phyloP scores from a whole-genome alignment of 1,140 invertebrate genomes.

The Temnothorax longispinosus region DNA sequence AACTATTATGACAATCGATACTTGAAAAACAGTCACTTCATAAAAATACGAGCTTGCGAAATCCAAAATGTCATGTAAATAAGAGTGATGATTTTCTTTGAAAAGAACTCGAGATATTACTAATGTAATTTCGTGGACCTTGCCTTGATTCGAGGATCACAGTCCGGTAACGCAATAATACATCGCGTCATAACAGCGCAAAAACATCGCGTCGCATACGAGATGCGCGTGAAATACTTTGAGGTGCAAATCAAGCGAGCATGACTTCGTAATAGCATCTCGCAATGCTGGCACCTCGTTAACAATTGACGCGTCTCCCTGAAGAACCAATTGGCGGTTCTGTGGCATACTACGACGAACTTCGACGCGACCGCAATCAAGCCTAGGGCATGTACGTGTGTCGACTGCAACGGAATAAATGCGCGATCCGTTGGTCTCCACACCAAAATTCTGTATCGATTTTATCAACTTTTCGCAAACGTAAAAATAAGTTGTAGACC shows the following conservation, averaged over 20 bases:
- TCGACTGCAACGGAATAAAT: slow-evolving; percentile 36
- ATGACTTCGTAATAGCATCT: slow-evolving; percentile 56
- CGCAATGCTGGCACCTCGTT: slow-evolving; percentile 41
- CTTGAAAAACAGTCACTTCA: background rate
- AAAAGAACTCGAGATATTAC: background rate
- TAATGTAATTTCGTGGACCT: background rate
- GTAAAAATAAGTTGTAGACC: background rate
- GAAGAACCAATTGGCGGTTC: slow-evolving; percentile 61
- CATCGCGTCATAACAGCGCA: background rate
- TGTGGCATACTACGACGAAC: slow-evolving; percentile 51
- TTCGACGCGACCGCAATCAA: slow-evolving; percentile 63
- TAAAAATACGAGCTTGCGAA: background rate
- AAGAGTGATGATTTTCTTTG: background rate
- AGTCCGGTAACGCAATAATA: slow-evolving; percentile 27
- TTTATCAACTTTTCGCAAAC: background rate
- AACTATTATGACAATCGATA: background rate
- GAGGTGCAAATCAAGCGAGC: slow-evolving; percentile 50
- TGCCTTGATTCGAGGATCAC: background rate
- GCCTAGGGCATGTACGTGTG: slow-evolving; percentile 57
- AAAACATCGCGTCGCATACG: slow-evolving; percentile 8
- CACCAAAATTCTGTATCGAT: slow-evolving; percentile 3
- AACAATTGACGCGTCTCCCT: slow-evolving; percentile 57
- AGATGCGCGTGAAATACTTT: slow-evolving; percentile 35
- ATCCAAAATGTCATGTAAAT: background rate
- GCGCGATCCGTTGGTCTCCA: slow-evolving; percentile 8